A percentile compares a stretch with the other conserved stretches of the same genome.
phyloP scores from a whole-genome alignment of 1,140 invertebrate genomes.

The Cataglyphis hispanica region DNA sequence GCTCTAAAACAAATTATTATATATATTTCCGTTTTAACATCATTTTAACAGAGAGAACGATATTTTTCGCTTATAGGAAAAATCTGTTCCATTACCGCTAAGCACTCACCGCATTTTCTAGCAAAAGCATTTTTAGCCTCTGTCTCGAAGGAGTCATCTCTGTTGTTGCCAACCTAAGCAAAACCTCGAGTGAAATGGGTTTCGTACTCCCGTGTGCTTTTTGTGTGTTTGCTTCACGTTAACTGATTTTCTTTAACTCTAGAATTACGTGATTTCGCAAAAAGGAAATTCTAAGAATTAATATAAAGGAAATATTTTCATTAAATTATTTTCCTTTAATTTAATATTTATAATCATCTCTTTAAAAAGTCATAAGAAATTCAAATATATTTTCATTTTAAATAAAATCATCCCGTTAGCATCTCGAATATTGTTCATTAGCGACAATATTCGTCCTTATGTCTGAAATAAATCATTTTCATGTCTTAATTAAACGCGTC shows the following conservation, averaged over 20 bases:
- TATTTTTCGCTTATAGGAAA: background rate
- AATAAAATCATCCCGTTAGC: background rate
- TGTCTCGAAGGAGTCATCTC: slow-evolving; percentile 28
- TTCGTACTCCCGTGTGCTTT: background rate
- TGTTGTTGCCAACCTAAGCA: slow-evolving; percentile 33
- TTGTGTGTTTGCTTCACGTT: background rate
- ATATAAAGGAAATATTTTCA: background rate
- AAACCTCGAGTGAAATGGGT: slow-evolving; percentile 36
- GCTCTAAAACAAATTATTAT: background rate
- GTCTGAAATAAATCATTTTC: slow-evolving; percentile 24
- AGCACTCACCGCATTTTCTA: slow-evolving; percentile 30
- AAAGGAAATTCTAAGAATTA: background rate
- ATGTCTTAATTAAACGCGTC: background rate
- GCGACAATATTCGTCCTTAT: background rate
- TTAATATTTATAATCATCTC: too few relatives aligned
- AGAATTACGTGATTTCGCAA: background rate
- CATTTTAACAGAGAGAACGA: background rate
- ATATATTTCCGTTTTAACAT: background rate
- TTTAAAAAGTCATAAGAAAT: background rate
- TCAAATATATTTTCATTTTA: background rate
- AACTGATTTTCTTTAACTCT: slow-evolving; percentile 39
- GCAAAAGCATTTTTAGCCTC: slow-evolving; percentile 34
- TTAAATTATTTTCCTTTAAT: too few relatives aligned
- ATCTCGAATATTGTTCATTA: slow-evolving; percentile 1
- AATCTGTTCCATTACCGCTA: slow-evolving; percentile 13